These are phyloP conservation scores for Vandiemenella viatica DNA, from an alignment of 2,888 invertebrate species.

Conservation along the genomic window DNA sequence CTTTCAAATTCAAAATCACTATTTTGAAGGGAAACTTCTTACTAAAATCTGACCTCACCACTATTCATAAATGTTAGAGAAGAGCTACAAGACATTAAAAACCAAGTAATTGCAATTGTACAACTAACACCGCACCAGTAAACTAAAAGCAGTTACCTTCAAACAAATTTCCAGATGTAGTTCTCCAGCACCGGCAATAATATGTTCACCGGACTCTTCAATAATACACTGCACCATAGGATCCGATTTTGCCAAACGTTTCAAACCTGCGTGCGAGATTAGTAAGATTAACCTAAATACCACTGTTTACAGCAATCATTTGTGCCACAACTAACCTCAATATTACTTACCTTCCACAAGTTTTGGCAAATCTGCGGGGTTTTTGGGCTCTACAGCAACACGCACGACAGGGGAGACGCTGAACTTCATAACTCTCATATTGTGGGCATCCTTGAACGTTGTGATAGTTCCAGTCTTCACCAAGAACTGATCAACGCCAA, in stretches of 20 bases:
- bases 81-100: too few species aligned
- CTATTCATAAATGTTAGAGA: too few species aligned
- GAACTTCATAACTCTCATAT: constrained; percentile 99
- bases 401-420: constrained; percentile 98
- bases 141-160: constrained; percentile 40
- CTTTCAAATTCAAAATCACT: too few species aligned
- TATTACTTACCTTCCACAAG: constrained; percentile 64
- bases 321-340: not conserved
- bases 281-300: not conserved
- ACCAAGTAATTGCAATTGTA: too few species aligned
- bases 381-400: constrained; percentile 98
- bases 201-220: constrained; percentile 98
- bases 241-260: constrained; percentile 98
- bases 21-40: too few species aligned
- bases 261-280: constrained; percentile 45
- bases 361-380: constrained; percentile 97
- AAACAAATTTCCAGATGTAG: constrained; percentile 99
- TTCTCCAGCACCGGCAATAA: constrained; percentile 99
- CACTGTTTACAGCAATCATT: not conserved
- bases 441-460: constrained; percentile 98
- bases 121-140: too few species aligned
- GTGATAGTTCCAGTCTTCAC: constrained; percentile 99
- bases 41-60: too few species aligned
- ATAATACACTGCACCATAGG: constrained; percentile 99
- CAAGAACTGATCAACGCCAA: constrained; percentile 98